Evolutionary conservation across 2,888 invertebrate species (phyloP), one percentile per base, ranked within the genome.

Genomic region (Zele albiditarsus): DNA sequence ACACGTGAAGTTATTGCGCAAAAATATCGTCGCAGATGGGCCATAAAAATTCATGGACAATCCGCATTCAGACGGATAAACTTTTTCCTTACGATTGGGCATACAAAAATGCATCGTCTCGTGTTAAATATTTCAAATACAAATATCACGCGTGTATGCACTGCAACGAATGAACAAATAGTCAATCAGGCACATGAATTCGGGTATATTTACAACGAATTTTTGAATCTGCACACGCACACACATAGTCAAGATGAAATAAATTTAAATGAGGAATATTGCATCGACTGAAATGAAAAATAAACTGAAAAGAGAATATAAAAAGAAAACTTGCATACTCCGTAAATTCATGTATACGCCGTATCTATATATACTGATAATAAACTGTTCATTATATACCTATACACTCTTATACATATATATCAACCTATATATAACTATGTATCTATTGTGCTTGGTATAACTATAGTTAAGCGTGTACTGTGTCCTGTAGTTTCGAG

Each of bases 301-400:
- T n/a, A 49, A 49, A n/a, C 3, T 8, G 8, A 14, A 42, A 65
- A 31, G 3, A 10, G 10, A 76, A 76, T 66, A 31, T 31, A 8
- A 69, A 57, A 57, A 42, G 63, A 31, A 14, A 2, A 14, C 28
- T 71, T 46, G n/a, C 62, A 46, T 33, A 31, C 57, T 69, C 62
- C 71, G 68, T 79, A 79, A 77, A 77, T 77, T 74, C 70, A 72
- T 69, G 73, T 77, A 69, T 62, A 53, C 62, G 71, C 65, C 77
- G 73, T 76, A 76, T 78, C 75, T 74, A 53, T 10, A 38, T 74
- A 53, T 10, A 38, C 67, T 46, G 76, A 78, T 77, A 77, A 78
- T 78, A 77, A 79, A 79, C 68, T 62, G 73, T 75, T 71, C 66
- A 73, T 38, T 77, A 62, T 75, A 65, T 74, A 53, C 60, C 63